These are phyloP conservation scores for Drosophila takahashii DNA, from an alignment of 1,140 invertebrate species.

Conservation along the genomic window DNA sequence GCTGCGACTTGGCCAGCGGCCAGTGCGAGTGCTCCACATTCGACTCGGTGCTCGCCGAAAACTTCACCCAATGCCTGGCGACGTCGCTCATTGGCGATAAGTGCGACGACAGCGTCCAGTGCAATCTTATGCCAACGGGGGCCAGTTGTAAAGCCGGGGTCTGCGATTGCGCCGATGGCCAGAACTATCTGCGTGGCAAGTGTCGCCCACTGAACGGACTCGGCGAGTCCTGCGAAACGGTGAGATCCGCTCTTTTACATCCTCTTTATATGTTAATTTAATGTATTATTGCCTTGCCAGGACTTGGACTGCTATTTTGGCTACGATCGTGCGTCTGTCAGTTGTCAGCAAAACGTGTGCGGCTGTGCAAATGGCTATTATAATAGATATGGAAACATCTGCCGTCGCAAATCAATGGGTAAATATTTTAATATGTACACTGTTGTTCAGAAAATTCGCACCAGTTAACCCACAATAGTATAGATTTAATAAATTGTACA, in stretches of 20 bases:
- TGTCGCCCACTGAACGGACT: constrained; percentile 78
- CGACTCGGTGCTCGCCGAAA: constrained; percentile 68
- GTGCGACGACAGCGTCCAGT: constrained; percentile 82
- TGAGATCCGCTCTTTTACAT: background rate
- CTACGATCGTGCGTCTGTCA: constrained; percentile 82
- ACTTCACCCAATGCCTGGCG: constrained; percentile 75
- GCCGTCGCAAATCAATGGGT: constrained; percentile 84
- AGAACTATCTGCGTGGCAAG: constrained; percentile 79
- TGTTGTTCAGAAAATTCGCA: too few species aligned
- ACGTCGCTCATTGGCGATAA: constrained; percentile 79
- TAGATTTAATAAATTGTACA: too few species aligned
- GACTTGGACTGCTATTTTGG: constrained; percentile 83
- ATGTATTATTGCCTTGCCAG: constrained; percentile 17
- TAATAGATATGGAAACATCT: constrained; percentile 84
- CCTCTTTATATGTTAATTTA: too few species aligned
- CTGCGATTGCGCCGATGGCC: constrained; percentile 84
- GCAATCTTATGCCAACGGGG: constrained; percentile 85
- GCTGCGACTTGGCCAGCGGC: constrained; percentile 55
- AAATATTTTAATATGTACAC: background rate
- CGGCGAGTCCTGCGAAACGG: constrained; percentile 71
- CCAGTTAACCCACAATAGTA: too few species aligned
- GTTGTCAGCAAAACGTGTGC: constrained; percentile 76
- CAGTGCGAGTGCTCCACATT: constrained; percentile 68
- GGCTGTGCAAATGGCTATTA: constrained; percentile 84
- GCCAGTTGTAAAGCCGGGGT: constrained; percentile 84